These are phyloP conservation scores for Araneus ventricosus DNA, from an alignment of 1,140 invertebrate genomes.

Conservation along the genomic window DNA sequence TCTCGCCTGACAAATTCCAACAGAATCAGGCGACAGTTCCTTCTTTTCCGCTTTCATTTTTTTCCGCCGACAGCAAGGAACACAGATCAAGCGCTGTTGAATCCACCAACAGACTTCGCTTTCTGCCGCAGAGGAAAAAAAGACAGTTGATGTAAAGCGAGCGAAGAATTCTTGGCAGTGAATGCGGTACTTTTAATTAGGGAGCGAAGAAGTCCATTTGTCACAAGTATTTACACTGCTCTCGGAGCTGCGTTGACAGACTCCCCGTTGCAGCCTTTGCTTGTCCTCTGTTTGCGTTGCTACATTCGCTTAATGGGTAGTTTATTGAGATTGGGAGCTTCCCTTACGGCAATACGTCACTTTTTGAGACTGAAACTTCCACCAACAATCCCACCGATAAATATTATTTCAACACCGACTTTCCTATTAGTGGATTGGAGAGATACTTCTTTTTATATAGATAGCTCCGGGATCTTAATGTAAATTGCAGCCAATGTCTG, in stretches of 20 bases:
- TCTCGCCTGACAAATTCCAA: conserved; percentile 58
- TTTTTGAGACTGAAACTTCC: not conserved
- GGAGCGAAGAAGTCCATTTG: conserved; percentile 69
- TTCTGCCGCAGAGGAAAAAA: not conserved
- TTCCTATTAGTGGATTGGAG: conserved; percentile 6
- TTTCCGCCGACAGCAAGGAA: not conserved
- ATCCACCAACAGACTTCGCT: conserved; percentile 24
- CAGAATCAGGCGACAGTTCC: conserved; percentile 16
- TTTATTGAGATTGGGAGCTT: conserved; percentile 45
- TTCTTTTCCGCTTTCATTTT: not conserved
- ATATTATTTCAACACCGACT: conserved; percentile 20
- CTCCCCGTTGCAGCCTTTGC: not conserved
- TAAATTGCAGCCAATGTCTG: not conserved
- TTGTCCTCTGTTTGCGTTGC: conserved; percentile 15
- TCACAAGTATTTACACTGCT: conserved; percentile 71
- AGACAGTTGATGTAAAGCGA: conserved; percentile 70
- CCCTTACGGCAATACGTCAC: not conserved
- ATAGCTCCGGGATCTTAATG: not conserved
- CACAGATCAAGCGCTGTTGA: conserved; percentile 66
- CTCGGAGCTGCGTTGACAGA: conserved; percentile 66
- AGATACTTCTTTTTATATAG: not conserved
- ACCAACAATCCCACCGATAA: conserved; percentile 1
- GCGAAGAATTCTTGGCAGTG: conserved; percentile 73
- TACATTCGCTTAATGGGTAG: conserved; percentile 9
- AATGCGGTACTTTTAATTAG: conserved; percentile 75